Conservation (phyloP, 92 coral and sea anemone species). For the Siderastrea siderea region DNA sequence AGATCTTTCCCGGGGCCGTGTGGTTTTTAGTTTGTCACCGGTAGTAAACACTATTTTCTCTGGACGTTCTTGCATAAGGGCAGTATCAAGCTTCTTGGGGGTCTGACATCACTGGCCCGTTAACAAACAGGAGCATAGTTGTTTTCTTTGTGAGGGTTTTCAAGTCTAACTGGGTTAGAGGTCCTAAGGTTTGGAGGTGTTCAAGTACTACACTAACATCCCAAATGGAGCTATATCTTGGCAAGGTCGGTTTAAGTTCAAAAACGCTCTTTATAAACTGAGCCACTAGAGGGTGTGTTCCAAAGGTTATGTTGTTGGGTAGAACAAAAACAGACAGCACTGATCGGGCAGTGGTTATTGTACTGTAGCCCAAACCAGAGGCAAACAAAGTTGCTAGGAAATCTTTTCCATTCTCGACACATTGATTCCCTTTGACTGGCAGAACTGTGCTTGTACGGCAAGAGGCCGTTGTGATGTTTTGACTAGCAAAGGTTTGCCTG, state of each 20-base stretch:
- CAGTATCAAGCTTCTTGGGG: conserved; percentile 26
- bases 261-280: conserved; percentile 17
- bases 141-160: conserved; percentile 39
- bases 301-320: conserved; percentile 34
- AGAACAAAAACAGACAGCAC: background rate
- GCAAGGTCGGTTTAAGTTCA: conserved; percentile 31
- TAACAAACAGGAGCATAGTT: conserved; percentile 49
- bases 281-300: conserved; percentile 37
- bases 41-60: conserved; percentile 38
- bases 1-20: conserved; percentile 51
- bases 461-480: conserved; percentile 28
- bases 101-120: conserved; percentile 62
- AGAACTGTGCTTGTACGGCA: conserved; percentile 16
- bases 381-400: background rate
- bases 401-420: background rate
- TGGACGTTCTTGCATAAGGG: conserved; percentile 34
- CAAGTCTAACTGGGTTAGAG: conserved; percentile 25
- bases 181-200: conserved; percentile 22
- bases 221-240: conserved; percentile 40
- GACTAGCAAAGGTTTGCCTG: conserved; percentile 10
- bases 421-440: conserved; percentile 17
- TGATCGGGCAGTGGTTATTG: background rate
- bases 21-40: conserved; percentile 35
- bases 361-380: background rate
- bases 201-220: conserved; percentile 39